phyloP scores from a whole-genome alignment of 2,113 vertebrate species.

The Carlito syrichta region DNA sequence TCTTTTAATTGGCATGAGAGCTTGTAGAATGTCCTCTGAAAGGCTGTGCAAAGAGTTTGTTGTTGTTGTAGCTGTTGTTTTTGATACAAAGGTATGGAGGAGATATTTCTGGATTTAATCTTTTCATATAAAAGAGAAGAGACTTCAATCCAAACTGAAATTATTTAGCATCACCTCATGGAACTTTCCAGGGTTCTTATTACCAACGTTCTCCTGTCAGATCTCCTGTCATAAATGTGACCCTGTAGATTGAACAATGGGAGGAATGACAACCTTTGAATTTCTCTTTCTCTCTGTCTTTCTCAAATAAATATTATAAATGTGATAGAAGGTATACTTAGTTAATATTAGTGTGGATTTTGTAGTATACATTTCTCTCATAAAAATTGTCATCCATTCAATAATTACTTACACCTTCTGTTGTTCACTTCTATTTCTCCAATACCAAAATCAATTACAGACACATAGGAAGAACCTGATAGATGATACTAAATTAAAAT shows the following conservation, averaged over 20 bases:
- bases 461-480: neutral
- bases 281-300: too few relatives aligned
- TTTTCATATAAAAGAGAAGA: neutral
- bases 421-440: neutral
- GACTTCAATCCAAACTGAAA: neutral
- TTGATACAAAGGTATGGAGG: neutral
- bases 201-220: neutral
- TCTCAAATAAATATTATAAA: neutral
- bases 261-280: neutral
- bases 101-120: neutral
- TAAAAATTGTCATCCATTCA: neutral
- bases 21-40: neutral
- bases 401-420: neutral
- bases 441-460: neutral
- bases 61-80: too few relatives aligned
- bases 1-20: conserved; percentile 57
- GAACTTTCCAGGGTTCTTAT: neutral
- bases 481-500: neutral
- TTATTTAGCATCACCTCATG: neutral
- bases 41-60: neutral
- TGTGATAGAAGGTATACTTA: neutral
- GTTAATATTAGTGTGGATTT: neutral
- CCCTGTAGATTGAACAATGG: neutral
- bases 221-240: neutral
- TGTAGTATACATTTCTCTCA: neutral